Evolutionary conservation across 2,113 vertebrate species (phyloP).

Genomic region (Nothocercus nigrocapillus): DNA sequence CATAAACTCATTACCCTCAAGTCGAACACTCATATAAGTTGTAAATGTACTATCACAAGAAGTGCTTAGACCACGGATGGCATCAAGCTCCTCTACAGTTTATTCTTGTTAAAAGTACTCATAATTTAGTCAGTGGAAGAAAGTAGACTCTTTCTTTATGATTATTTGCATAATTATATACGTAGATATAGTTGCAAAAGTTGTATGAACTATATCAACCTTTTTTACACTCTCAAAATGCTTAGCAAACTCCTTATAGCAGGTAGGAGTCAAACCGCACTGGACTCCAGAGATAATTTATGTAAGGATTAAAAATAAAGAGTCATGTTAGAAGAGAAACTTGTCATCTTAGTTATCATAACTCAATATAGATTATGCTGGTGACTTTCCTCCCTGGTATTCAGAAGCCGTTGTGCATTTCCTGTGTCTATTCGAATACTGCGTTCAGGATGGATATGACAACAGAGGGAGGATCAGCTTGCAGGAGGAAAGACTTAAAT

Average conservation of each 20-base stretch:
- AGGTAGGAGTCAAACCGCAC: background rate
- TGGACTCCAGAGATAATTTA: background rate
- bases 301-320: background rate
- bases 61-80: no score
- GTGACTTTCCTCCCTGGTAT: background rate
- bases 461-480: background rate
- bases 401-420: background rate
- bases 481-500: background rate
- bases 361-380: background rate
- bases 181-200: background rate
- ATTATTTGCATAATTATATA: background rate
- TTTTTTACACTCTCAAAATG: background rate
- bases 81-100: background rate
- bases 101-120: background rate
- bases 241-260: background rate
- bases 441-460: background rate
- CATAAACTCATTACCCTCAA: no score
- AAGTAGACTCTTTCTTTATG: background rate
- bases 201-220: fast-evolving
- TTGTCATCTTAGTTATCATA: background rate
- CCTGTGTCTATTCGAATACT: background rate
- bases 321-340: background rate
- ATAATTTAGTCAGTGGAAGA: background rate
- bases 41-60: background rate
- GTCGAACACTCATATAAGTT: background rate